Percentiles rank a stretch among this genome's conserved stretches.
phyloP scores from a whole-genome alignment of 2,113 vertebrate species.

The Hypomesus transpacificus region DNA sequence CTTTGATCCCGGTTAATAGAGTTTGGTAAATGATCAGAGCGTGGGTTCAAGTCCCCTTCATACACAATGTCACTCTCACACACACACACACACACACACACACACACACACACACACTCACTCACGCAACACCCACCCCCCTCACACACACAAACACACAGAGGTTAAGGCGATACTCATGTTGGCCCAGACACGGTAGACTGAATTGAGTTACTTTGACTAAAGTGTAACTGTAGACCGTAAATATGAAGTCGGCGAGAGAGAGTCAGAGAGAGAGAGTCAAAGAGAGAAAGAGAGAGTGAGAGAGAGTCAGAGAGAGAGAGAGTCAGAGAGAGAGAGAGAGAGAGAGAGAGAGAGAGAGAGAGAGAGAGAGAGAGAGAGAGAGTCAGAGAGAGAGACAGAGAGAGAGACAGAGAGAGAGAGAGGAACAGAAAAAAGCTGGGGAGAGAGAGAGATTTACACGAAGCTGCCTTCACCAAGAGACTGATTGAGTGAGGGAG shows the following conservation, averaged over 20 bases:
- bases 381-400: no score
- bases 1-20: constrained; percentile 76
- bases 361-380: no score
- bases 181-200: not conserved
- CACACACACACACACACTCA: constrained; percentile 23
- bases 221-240: not conserved
- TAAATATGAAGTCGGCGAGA: not conserved
- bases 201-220: not conserved
- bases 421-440: no score
- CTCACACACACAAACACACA: not conserved
- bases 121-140: constrained; percentile 9
- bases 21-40: constrained; percentile 76
- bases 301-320: no score
- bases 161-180: not conserved
- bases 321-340: no score
- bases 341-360: no score
- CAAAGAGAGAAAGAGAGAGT: no score
- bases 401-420: no score
- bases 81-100: constrained; percentile 22
- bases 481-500: constrained; percentile 34
- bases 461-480: constrained; percentile 12
- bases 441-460: constrained; percentile 14
- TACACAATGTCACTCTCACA: constrained; percentile 11
- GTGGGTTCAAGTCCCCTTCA: constrained; percentile 29
- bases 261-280: constrained; percentile 30